Base-by-base conservation (phyloP, 2,113 vertebrate species). In the Phoxinus phoxinus region DNA sequence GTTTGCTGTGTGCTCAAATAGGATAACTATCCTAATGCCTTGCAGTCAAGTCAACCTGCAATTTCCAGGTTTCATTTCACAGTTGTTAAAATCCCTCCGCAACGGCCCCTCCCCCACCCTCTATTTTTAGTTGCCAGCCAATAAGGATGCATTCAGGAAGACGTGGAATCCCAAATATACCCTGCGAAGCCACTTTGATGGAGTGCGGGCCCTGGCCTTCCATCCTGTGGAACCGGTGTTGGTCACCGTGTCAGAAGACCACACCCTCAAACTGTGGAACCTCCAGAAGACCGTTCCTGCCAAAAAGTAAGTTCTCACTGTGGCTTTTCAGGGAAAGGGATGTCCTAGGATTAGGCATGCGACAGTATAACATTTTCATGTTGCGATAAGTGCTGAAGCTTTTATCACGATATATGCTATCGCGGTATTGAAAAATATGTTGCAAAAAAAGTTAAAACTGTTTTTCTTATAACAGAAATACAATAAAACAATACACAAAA, bases 151-250 rank as follows among this genome's bases (percentile, higher is more conserved):
- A 30, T 99, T 98, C 94, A 94, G 98, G 89, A 99, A 99, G 95
- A 99, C 98, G 35, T 99, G 98, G 98, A 99, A 97, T 89, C 97
- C 98, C 11, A 99, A 99, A 90, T 99, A 98, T 86, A 99, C 97
- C 53, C 95, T 99, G 86, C 96, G 98, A 87, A 99, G 98, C 93
- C 98, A 99, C 92, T 99, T 99, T 79, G 97, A 99, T 90, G 98
- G 98, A 86, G 97, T 99, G 8, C 95, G 97, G 37, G 96, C 96
- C 32, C 94, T 99, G 93, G 97, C 97, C 91, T 99, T 99, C 94
- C 98, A 99, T 93, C 98, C 98, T 44, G 93, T 97, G 83, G 98
- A 99, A 92, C 97, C 98, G 89, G 97, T 98, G 90, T 95, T 99
- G 94, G 96, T 99, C 93, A 99, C 97, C 79, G 98, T 97, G 92